Conservation (phyloP, 2,888 invertebrate species). For the Nycteola revayana region DNA sequence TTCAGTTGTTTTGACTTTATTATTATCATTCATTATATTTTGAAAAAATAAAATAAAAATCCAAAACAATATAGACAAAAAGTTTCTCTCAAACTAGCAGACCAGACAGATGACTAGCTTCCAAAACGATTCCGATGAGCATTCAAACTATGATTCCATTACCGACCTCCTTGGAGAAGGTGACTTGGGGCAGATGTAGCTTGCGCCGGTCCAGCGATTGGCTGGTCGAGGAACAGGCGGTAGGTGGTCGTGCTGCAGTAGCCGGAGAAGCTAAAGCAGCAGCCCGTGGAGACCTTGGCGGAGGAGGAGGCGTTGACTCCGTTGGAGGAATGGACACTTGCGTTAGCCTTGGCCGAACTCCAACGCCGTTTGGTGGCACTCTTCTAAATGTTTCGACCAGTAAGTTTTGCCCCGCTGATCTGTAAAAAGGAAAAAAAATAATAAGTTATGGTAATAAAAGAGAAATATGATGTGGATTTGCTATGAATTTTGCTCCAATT, state of each 20-base stretch:
- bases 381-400: slow-evolving; percentile 88
- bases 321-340: slow-evolving; percentile 57
- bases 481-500: too few species aligned
- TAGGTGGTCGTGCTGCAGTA: slow-evolving; percentile 82
- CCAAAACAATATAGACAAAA: background rate
- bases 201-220: slow-evolving; percentile 83
- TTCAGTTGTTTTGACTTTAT: too few species aligned
- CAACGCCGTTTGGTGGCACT: slow-evolving; percentile 69
- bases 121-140: slow-evolving; percentile 21
- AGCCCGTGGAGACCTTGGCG: slow-evolving; percentile 64
- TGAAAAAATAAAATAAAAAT: background rate
- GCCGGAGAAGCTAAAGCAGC: slow-evolving; percentile 64
- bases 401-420: slow-evolving; percentile 87
- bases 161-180: slow-evolving; percentile 96
- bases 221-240: slow-evolving; percentile 87
- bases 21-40: too few species aligned
- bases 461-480: too few species aligned
- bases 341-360: slow-evolving; percentile 47
- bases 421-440: slow-evolving; percentile 59
- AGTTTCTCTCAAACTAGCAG: slow-evolving; percentile 11
- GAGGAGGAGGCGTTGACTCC: slow-evolving; percentile 69
- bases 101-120: slow-evolving; percentile 43
- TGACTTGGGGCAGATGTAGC: slow-evolving; percentile 89
- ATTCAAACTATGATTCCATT: slow-evolving; percentile 90
- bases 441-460: too few species aligned